Percentiles rank a stretch among this genome's conserved stretches.
Evolutionary conservation across 2,888 invertebrate species (phyloP).

Genomic region (Pegoplata infirma): DNA sequence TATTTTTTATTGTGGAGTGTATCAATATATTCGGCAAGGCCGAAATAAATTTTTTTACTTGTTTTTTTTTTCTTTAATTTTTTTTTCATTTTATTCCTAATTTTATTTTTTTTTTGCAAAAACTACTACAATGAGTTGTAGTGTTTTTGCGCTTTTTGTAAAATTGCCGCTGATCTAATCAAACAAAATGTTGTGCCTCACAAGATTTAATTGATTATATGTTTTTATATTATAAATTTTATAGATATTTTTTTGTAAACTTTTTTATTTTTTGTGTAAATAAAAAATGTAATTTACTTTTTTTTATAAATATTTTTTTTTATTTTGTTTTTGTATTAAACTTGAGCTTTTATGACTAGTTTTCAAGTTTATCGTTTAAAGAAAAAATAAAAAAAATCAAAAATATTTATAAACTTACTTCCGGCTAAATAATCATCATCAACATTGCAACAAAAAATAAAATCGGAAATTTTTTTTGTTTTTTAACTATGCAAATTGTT

Average conservation of each 20-base stretch:
- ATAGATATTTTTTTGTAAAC: background rate
- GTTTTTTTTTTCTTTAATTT: constrained; percentile 18
- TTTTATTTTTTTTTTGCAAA: background rate
- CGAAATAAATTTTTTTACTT: too few species aligned
- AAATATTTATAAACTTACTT: constrained; percentile 29
- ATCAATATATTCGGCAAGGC: too few species aligned
- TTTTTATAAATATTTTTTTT: background rate
- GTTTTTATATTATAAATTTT: constrained; percentile 25
- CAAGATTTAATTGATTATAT: constrained; percentile 47
- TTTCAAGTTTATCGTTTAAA: constrained; percentile 52
- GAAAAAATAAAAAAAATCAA: constrained; percentile 4
- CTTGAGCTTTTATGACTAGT: constrained; percentile 41
- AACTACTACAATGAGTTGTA: too few species aligned
- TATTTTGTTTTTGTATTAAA: constrained; percentile 10
- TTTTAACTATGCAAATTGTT: background rate
- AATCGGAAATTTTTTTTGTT: constrained; percentile 8
- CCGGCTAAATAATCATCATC: constrained; percentile 29
- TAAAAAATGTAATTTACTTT: constrained; percentile 38
- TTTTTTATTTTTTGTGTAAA: constrained; percentile 6
- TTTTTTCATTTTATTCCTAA: too few species aligned
- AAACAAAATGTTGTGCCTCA: constrained; percentile 20
- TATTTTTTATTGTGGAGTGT: too few species aligned
- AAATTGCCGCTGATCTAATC: constrained; percentile 51
- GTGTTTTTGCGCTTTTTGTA: constrained; percentile 28
- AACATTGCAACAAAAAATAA: background rate